Conservation (phyloP, 2,888 invertebrate genomes). For the Tridacna crocea region DNA sequence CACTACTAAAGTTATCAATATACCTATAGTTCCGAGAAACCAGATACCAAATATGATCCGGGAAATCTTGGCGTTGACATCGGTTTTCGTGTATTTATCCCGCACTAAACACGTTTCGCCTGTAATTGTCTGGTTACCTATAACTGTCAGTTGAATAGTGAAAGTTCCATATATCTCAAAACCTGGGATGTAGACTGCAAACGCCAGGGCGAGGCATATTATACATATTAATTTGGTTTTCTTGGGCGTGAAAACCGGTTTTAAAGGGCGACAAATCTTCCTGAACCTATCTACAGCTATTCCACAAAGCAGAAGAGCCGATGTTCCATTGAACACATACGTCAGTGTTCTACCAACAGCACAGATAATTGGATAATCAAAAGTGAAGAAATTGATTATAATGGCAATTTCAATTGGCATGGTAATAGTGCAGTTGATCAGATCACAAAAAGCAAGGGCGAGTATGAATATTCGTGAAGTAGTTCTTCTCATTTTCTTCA, state of each 20-base stretch:
- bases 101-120: constrained; percentile 52
- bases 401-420: constrained; percentile 62
- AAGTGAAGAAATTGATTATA: constrained; percentile 47
- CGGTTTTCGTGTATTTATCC: constrained; percentile 37
- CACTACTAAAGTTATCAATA: constrained; percentile 47
- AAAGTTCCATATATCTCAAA: constrained; percentile 59
- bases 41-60: constrained; percentile 33
- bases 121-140: background rate
- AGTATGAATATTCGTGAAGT: constrained; percentile 63
- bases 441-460: constrained; percentile 58
- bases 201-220: constrained; percentile 40
- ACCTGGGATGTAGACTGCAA: constrained; percentile 60
- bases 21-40: constrained; percentile 50
- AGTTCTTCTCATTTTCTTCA: constrained; percentile 53
- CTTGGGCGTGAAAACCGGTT: constrained; percentile 59
- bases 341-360: constrained; percentile 45
- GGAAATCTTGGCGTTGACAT: constrained; percentile 27
- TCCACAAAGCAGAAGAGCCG: constrained; percentile 55
- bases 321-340: constrained; percentile 55
- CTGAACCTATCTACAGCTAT: constrained; percentile 64
- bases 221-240: constrained; percentile 55
- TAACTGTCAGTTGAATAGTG: constrained; percentile 38
- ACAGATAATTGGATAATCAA: constrained; percentile 47
- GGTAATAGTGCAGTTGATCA: constrained; percentile 61
- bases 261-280: constrained; percentile 64